A percentile compares a stretch with the other conserved stretches of the same genome.
phyloP scores from a whole-genome alignment of 2,113 vertebrate genomes.

The Pseudopodoces humilis region DNA sequence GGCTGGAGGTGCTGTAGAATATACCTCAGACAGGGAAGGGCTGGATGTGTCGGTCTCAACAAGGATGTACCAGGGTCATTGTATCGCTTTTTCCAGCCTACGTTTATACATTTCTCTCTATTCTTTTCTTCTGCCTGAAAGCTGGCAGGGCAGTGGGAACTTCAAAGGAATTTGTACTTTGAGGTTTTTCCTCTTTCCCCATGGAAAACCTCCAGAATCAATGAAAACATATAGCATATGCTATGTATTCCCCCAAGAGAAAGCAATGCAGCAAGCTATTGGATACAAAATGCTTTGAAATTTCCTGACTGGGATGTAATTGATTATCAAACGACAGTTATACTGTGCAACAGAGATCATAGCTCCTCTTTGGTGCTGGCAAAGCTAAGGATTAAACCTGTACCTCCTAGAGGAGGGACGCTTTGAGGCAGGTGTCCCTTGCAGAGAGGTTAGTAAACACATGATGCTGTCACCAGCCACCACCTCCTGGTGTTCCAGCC shows the following conservation, averaged over 20 bases:
- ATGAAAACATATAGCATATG: not conserved
- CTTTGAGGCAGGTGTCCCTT: not conserved
- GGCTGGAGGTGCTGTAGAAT: not conserved
- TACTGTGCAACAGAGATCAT: not conserved
- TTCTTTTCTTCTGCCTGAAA: not conserved
- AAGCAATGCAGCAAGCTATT: not conserved
- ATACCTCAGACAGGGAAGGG: not conserved
- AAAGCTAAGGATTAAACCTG: not conserved
- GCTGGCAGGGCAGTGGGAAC: not conserved
- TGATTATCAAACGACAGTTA: not conserved
- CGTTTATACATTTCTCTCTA: not conserved
- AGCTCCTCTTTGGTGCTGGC: not conserved
- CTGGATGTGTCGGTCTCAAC: not conserved
- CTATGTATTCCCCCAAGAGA: not conserved
- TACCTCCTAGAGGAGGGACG: not conserved
- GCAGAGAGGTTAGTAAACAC: not conserved
- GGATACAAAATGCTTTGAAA: not conserved
- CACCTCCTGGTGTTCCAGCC: not conserved
- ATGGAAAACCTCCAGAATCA: not conserved
- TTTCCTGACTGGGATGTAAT: not conserved
- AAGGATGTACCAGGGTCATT: not conserved
- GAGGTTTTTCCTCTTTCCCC: not conserved
- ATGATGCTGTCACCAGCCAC: not conserved
- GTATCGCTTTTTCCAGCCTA: not conserved
- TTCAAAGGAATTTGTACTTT: not conserved